Evolutionary conservation across 2,797 vertebrate genomes (phyloP).

Genomic region (Leptoclinus maculatus): DNA sequence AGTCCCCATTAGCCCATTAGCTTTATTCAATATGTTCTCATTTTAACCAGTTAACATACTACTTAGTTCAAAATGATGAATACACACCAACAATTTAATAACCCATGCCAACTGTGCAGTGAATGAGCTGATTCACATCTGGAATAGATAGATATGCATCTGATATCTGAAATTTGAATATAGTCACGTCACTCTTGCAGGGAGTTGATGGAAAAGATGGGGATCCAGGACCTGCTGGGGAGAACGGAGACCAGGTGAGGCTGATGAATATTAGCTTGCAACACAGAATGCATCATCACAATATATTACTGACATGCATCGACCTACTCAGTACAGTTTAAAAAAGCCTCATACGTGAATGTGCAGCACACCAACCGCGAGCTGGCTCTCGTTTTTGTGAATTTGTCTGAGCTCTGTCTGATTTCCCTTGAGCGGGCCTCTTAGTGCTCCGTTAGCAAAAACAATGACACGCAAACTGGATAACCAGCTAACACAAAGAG

Average conservation of each 20-base stretch:
- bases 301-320: not conserved
- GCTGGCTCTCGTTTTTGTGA: not conserved
- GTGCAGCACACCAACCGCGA: not conserved
- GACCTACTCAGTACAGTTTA: not conserved
- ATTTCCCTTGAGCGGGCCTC: slow-evolving; percentile 51
- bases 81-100: not conserved
- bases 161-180: slow-evolving; percentile 14
- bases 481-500: slow-evolving; percentile 29
- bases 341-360: not conserved
- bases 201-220: slow-evolving; percentile 89
- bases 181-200: slow-evolving; percentile 71
- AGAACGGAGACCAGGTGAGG: slow-evolving; percentile 89
- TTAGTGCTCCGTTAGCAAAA: slow-evolving; percentile 47
- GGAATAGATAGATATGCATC: not conserved
- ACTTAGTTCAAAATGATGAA: not conserved
- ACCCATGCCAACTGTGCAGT: not conserved
- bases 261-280: not conserved
- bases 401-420: not conserved
- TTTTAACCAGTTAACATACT: not conserved
- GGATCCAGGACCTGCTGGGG: slow-evolving; percentile 82
- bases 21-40: not conserved
- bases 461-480: slow-evolving; percentile 55
- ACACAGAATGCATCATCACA: not conserved
- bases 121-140: not conserved
- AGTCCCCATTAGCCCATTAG: not conserved